Base-by-base conservation (phyloP, 2,888 invertebrate species). In the Halictus quadricinctus region DNA sequence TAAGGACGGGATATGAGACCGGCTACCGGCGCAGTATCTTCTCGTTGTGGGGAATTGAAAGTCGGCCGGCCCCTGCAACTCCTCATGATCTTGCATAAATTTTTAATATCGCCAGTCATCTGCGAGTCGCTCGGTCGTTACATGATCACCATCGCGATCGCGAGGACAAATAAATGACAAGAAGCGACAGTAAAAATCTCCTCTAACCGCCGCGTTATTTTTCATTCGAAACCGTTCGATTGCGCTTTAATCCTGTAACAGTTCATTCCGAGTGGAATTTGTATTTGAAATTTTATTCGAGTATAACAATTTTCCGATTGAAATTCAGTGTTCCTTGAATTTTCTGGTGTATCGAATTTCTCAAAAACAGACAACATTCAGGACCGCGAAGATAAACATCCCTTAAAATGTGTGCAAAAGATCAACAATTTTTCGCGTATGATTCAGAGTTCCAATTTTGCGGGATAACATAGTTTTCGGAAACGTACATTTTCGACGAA, bases 1-100 rank as follows among this genome's bases (percentile, higher is more conserved):
- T 94, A 93, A 93, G 91, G 90, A 89, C 88, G 83, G 90, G 92
- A 93, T 94, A 93, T 91, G 93, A 93, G 90, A 88, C 86, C 82
- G 83, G 89, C 90, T 72, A 48, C 74, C 43, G 64, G 43, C 89
- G 58, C 89, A 87, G 83, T 90, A 89, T 89, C 88, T 88, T 85
- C 75, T 81, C 85, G 66, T 80, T 86, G 46, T 48, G 77, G 76
- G 72, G 76, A 82, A 72, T 69, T 69, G 69, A 83, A 76, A 72
- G 48, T 72, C 81, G 66, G n/a, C 74, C 81, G 66, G n/a, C 74
- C 54, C 70, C 58, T 43, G 70, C 48, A 82, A 13, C 48, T 54
- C 21, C 66, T 13, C 50, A 21, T 46, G 74, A 72, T 41, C 64
- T 72, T 72, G 58, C 72, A 69, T 75, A 50, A 50, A 81, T 66